Conservation (phyloP, 2,797 vertebrate genomes). For the Artibeus lituratus region DNA sequence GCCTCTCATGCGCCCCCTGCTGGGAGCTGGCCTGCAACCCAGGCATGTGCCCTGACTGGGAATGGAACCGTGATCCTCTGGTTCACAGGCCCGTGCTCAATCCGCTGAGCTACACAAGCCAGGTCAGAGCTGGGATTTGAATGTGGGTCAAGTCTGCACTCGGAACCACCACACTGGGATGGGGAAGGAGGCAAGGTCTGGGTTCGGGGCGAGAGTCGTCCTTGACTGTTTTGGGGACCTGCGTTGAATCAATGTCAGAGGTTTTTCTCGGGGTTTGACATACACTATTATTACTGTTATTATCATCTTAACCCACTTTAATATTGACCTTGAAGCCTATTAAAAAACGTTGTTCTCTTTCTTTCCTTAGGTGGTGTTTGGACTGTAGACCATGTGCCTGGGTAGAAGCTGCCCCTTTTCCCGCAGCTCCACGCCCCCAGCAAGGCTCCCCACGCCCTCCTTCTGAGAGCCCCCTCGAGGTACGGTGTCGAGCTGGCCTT, state of each 20-base stretch:
- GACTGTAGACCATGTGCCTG: constrained; percentile 62
- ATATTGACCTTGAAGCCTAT: constrained; percentile 3
- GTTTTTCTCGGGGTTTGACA: background rate
- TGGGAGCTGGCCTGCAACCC: too few species aligned
- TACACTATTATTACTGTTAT: background rate
- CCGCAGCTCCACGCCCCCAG: background rate
- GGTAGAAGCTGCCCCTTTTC: constrained; percentile 21
- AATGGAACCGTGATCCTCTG: too few species aligned
- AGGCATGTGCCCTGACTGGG: too few species aligned
- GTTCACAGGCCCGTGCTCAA: too few species aligned
- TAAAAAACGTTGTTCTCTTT: constrained; percentile 41
- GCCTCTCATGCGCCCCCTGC: too few species aligned
- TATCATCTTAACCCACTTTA: background rate
- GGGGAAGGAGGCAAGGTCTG: background rate
- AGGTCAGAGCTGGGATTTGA: background rate
- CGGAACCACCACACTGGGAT: background rate
- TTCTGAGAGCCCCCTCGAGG: constrained; percentile 54
- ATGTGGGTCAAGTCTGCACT: background rate
- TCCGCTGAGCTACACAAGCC: too few species aligned
- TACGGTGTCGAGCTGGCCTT: constrained; percentile 31
- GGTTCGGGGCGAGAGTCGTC: background rate
- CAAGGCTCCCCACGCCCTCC: constrained; percentile 20
- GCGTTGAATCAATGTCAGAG: constrained; percentile 4
- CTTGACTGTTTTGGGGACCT: background rate
- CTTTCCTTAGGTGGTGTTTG: constrained; percentile 62